These are phyloP conservation scores for Calephelis virginiensis DNA, from an alignment of 1,140 invertebrate species.

Conservation along the genomic window DNA sequence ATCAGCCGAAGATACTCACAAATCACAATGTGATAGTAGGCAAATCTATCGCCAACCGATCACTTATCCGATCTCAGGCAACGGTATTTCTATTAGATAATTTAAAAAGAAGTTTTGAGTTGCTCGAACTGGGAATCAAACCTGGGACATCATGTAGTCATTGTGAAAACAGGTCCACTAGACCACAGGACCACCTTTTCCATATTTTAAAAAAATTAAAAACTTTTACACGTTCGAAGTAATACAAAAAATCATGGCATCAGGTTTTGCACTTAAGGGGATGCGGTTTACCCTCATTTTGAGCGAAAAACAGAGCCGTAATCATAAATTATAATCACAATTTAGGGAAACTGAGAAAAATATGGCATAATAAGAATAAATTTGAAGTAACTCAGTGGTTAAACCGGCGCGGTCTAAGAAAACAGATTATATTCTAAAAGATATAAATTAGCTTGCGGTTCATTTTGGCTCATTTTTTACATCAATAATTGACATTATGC, in stretches of 20 bases:
- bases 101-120: too few species aligned
- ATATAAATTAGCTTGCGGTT: slow-evolving; percentile 23
- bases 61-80: too few species aligned
- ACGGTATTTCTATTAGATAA: too few species aligned
- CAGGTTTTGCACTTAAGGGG: slow-evolving; percentile 10
- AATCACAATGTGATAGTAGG: too few species aligned
- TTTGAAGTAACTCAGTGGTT: slow-evolving; percentile 20
- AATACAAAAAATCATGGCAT: background rate
- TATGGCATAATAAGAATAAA: slow-evolving; percentile 56
- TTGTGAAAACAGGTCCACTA: too few species aligned
- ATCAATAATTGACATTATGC: background rate
- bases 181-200: too few species aligned
- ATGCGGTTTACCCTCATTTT: slow-evolving; percentile 8
- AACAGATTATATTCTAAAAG: background rate
- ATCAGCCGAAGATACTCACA: too few species aligned
- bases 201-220: too few species aligned
- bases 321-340: slow-evolving; percentile 54
- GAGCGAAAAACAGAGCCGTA: slow-evolving; percentile 21
- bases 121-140: too few species aligned
- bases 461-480: background rate
- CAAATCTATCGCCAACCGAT: too few species aligned
- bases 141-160: too few species aligned
- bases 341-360: slow-evolving; percentile 48
- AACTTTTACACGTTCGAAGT: too few species aligned
- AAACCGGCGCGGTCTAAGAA: background rate